Base-by-base conservation (phyloP, 2,113 vertebrate species). In the Pterophyllum scalare region DNA sequence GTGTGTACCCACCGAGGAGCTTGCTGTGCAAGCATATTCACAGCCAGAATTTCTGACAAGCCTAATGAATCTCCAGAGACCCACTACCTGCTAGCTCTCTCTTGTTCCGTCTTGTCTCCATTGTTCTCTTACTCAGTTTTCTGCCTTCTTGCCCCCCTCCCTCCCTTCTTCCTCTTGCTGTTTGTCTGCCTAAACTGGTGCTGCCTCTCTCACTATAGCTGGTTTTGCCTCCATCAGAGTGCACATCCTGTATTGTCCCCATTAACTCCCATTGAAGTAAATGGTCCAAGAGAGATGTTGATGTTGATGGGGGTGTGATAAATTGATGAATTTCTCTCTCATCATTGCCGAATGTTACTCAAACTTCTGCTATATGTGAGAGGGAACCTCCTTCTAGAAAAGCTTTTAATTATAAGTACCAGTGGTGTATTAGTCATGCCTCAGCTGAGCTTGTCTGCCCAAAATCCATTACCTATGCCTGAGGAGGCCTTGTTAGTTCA, bases 11-110 rank as follows among this genome's bases (percentile, higher is more conserved):
- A 80, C 74, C 2, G 28, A 91, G 87, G 86, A 88, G 79, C 87
- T 84, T 91, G 88, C 93, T 91, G 87, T 87, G 88, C 87, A 86
- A 89, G 93, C 91, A 91, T 83, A 93, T 93, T 93, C 85, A 80
- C 82, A 88, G 88, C 84, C 90, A 90, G 78, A 35, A 49, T 91
- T 91, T 94, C 62, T 89, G 89, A 92, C 92, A 93, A 81, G 91
- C 84, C 88, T 95, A 94, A 95, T 94, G 92, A 95, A 94, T 92
- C 94, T 93, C 93, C 79, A 65, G 91, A 90, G 94, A 87, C 62
- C 75, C 6, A 35, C 83, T 88, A 88, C 89, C 88, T 93, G 92
- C 93, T 91, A 92, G 84, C 76, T 77, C 64, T 75, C 88, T 92
- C 92, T 79, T 93, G 92, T 94, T 93, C 87, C 62, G 87, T 93